Percentiles rank a stretch among this genome's conserved stretches.
Evolutionary conservation across 1,140 invertebrate genomes (phyloP).

Genomic region (Megathymus violae): DNA sequence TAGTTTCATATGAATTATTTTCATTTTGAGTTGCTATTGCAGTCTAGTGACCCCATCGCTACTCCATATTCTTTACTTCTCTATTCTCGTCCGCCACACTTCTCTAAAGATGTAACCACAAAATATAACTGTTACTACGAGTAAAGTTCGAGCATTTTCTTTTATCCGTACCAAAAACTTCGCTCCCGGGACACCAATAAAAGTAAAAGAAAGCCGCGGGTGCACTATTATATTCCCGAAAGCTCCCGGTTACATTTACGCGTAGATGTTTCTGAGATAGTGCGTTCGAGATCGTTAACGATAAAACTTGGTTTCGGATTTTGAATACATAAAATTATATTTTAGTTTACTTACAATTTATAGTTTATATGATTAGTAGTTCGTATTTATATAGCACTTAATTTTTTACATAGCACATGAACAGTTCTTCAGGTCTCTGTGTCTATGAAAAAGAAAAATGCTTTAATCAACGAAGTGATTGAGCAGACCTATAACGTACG

Average conservation of each 20-base stretch:
- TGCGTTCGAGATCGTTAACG: conserved; percentile 8
- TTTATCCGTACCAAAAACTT: conserved; percentile 17
- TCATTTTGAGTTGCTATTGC: no score
- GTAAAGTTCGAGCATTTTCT: conserved; percentile 15
- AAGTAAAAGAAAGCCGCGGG: conserved; percentile 30
- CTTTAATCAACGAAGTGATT: no score
- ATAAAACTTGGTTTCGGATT: neutral
- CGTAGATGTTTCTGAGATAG: conserved; percentile 1
- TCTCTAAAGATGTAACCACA: neutral
- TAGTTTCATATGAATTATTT: no score
- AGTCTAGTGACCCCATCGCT: neutral
- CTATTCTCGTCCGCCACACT: no score
- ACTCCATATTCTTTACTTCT: neutral
- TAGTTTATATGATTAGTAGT: no score
- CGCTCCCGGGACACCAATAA: conserved; percentile 28
- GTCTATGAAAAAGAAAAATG: no score
- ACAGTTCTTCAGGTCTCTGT: no score
- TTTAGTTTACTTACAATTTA: no score
- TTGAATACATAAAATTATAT: no score
- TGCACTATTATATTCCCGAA: conserved; percentile 25
- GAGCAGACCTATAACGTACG: no score
- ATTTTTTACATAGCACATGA: no score
- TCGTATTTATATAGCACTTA: no score
- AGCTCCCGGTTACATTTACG: conserved; percentile 5
- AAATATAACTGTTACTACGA: conserved; percentile 6